Percentiles rank a stretch among this genome's conserved stretches.
These are phyloP conservation scores for Syncerus caffer DNA, from an alignment of 2,797 vertebrate genomes.

Conservation along the genomic window DNA sequence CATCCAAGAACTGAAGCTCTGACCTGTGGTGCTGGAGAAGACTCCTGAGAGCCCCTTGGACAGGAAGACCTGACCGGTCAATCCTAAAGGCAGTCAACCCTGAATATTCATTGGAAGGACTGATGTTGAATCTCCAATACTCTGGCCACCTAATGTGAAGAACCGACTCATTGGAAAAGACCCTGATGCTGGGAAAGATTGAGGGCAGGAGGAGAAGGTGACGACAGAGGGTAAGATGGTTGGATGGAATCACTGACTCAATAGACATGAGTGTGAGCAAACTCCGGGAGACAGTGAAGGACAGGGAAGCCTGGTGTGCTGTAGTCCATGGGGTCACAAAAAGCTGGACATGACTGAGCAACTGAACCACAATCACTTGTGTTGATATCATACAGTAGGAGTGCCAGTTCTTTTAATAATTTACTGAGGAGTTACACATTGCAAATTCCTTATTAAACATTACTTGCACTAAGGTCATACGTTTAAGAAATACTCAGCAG, in stretches of 20 bases:
- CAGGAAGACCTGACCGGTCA: not conserved
- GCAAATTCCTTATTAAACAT: constrained; percentile 55
- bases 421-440: constrained; percentile 48
- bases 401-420: constrained; percentile 51
- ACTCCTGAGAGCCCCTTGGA: not conserved
- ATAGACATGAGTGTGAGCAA: not conserved
- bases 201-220: not conserved
- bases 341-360: not conserved
- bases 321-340: not conserved
- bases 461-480: not conserved
- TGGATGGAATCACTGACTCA: not conserved
- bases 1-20: not conserved
- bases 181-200: not conserved
- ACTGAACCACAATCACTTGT: not conserved
- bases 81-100: not conserved
- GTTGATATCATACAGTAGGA: constrained; percentile 33
- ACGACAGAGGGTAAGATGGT: not conserved
- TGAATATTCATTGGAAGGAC: not conserved
- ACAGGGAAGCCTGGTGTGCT: not conserved
- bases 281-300: not conserved
- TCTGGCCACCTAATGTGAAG: not conserved
- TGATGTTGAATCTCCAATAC: not conserved
- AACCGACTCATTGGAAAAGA: not conserved
- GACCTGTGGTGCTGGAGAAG: not conserved
- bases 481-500: not conserved